Base-by-base conservation (phyloP, 2,113 vertebrate genomes). In the Orycteropus afer region DNA sequence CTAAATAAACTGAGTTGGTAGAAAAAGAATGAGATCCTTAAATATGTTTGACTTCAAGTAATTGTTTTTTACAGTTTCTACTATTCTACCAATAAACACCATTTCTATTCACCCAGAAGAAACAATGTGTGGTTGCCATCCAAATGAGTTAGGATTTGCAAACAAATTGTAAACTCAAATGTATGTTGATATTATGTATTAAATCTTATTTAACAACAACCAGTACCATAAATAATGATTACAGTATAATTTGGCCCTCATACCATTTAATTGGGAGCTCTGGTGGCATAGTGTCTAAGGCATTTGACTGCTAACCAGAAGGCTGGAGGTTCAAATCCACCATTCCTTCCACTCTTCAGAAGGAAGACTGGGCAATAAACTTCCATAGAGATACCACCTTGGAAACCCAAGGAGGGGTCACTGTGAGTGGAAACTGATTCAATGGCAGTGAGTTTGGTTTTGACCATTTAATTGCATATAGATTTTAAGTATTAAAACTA, bases 11-110 rank as follows among this genome's bases (percentile, higher is more conserved):
- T 96, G 95, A 87, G 34, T 67, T 45, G 63, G 12, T 88, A 92
- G 55, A 91, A 81, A 53, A 84, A 55, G 95, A 96, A 45, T 61
- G 81, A 97, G 83, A 81, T 97, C 76, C 89, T 96, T 94, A 82
- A 96, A 96, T 96, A 89, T 45, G 77, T 79, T 84, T 96, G 45
- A 37, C 20, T 87, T 82, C 84, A 93, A 84, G 25, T 59, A 34
- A 4, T 13, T 17, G 14, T 8, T 79, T 79, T 91, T 77, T 37
- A 87, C 63, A 20, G 85, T 61, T 85, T 91, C 55, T 69, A 79
- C 0, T 2, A 18, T 67, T 34, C 65, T 67, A 94, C 10, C 10
- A 82, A 3, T 79, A 80, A 94, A 69, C 61, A 85, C 8, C 27
- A 34, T 90, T 81, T 89, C 27, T 37, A 59, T 0, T 77, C 18